Percentiles rank a stretch among this genome's conserved stretches.
Evolutionary conservation across 2,797 vertebrate genomes (phyloP).

Genomic region (Neosilurus mollespiculum): DNA sequence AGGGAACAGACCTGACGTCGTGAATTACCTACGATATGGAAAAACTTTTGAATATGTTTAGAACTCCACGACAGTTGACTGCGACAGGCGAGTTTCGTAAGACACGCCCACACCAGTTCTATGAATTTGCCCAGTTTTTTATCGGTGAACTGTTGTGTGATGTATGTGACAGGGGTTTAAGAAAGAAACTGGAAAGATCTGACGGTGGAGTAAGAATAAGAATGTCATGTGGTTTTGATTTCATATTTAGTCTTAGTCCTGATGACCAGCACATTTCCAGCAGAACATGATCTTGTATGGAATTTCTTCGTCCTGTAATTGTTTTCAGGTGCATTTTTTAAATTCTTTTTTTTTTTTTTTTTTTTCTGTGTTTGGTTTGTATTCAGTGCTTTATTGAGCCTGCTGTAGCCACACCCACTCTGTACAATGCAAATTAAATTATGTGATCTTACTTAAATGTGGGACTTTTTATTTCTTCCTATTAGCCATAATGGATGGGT

Average conservation of each 20-base stretch:
- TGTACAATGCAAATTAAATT: constrained; percentile 54
- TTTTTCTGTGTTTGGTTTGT: not conserved
- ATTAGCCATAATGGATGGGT: constrained; percentile 35
- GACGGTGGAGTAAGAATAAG: not conserved
- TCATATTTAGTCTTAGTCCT: not conserved
- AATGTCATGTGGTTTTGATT: not conserved
- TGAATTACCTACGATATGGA: no score
- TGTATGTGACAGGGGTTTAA: no score
- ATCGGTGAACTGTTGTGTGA: no score
- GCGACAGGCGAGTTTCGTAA: no score
- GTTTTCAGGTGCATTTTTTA: constrained; percentile 25
- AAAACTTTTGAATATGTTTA: no score
- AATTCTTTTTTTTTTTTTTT: constrained; percentile 6
- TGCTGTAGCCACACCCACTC: constrained; percentile 47
- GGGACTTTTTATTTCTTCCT: not conserved
- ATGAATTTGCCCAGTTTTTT: no score
- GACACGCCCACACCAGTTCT: no score
- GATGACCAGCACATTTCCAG: not conserved
- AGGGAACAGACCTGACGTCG: no score
- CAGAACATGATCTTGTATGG: not conserved
- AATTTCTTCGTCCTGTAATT: not conserved
- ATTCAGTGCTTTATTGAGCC: constrained; percentile 41
- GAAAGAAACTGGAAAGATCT: no score
- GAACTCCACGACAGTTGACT: no score
- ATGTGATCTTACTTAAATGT: constrained; percentile 43